Percentiles rank a stretch among this genome's conserved stretches.
Evolutionary conservation across 1,140 invertebrate species (phyloP).

Genomic region (Araneus ventricosus): DNA sequence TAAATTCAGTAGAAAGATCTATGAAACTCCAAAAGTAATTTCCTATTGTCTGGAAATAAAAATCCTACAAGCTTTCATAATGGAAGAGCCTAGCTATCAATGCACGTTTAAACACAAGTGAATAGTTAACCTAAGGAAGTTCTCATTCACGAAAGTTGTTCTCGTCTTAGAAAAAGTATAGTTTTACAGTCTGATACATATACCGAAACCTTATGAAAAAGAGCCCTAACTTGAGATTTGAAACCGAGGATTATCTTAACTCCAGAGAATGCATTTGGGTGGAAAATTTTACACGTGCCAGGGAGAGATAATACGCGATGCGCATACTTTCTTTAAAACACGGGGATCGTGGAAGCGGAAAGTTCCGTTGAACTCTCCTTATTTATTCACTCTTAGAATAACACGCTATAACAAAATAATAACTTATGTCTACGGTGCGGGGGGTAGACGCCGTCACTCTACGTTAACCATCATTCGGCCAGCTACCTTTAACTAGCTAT

Average conservation of each 20-base stretch:
- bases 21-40: no score
- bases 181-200: no score
- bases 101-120: no score
- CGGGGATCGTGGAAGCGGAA: conserved; percentile 6
- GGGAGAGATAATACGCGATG: background rate
- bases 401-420: conserved; percentile 34
- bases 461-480: conserved; percentile 32
- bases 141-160: no score
- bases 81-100: no score
- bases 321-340: background rate
- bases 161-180: no score
- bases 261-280: background rate
- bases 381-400: conserved; percentile 38
- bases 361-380: conserved; percentile 19
- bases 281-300: background rate
- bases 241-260: background rate
- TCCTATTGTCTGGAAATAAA: no score
- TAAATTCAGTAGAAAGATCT: no score
- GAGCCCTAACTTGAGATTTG: background rate
- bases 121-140: no score
- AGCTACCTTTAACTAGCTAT: conserved; percentile 35
- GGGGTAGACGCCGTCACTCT: conserved; percentile 26
- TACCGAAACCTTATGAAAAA: background rate
- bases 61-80: no score
- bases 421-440: conserved; percentile 28